These are phyloP conservation scores for Lophius americanus DNA, from an alignment of 2,797 vertebrate species.

Conservation along the genomic window DNA sequence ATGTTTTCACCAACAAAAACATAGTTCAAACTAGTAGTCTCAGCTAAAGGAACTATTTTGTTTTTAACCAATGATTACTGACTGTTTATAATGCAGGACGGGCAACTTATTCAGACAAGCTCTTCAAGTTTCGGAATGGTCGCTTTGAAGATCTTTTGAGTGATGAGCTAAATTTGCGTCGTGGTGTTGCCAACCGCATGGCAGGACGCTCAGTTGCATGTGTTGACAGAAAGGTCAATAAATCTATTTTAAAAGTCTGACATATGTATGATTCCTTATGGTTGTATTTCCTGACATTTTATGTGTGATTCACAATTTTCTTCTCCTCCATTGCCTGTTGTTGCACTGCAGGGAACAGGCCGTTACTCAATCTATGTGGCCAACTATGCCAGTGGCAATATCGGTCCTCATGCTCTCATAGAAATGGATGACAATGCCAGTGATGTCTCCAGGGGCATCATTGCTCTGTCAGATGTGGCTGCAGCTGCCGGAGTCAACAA, in stretches of 20 bases:
- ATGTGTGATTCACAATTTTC: not conserved
- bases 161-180: slow-evolving; percentile 86
- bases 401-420: slow-evolving; percentile 91
- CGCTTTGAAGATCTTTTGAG: slow-evolving; percentile 93
- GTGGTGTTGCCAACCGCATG: slow-evolving; percentile 86
- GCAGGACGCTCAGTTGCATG: slow-evolving; percentile 95
- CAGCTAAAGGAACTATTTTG: not conserved
- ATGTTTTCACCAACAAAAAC: not conserved
- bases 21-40: not conserved
- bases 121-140: slow-evolving; percentile 94
- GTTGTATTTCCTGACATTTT: not conserved
- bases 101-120: slow-evolving; percentile 92
- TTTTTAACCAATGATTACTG: not conserved
- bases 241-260: not conserved
- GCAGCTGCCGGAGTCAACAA: slow-evolving; percentile 88
- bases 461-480: slow-evolving; percentile 89
- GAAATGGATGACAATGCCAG: slow-evolving; percentile 93
- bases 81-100: slow-evolving; percentile 73
- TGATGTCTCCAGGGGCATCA: slow-evolving; percentile 82
- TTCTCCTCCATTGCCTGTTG: not conserved
- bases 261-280: not conserved
- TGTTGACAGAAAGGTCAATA: slow-evolving; percentile 89
- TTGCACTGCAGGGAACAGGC: slow-evolving; percentile 86
- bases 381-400: slow-evolving; percentile 90
- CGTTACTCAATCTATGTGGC: slow-evolving; percentile 93